A percentile compares a stretch with the other conserved stretches of the same genome.
Evolutionary conservation across 2,797 vertebrate genomes (phyloP).

Genomic region (Acridotheres tristis): DNA sequence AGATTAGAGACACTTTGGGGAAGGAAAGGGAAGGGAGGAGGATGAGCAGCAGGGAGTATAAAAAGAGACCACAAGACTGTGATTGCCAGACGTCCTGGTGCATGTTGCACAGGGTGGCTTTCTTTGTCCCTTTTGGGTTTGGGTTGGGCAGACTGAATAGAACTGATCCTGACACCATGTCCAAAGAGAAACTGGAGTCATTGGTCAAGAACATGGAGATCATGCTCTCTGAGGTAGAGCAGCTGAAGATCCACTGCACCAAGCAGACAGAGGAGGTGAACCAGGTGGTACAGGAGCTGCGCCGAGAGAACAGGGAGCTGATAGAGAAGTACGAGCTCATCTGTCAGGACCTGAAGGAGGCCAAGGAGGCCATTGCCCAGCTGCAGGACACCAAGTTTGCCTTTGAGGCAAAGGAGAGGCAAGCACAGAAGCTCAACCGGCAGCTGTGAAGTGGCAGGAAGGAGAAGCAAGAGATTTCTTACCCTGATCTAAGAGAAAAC

Average conservation of each 20-base stretch:
- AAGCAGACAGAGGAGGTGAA: slow-evolving; percentile 86
- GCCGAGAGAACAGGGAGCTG: slow-evolving; percentile 84
- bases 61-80: slow-evolving; percentile 30
- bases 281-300: slow-evolving; percentile 83
- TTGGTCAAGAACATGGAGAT: slow-evolving; percentile 89
- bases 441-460: slow-evolving; percentile 76
- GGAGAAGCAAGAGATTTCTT: not conserved
- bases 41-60: slow-evolving; percentile 46
- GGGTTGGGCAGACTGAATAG: slow-evolving; percentile 53
- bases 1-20: slow-evolving; percentile 42
- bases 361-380: slow-evolving; percentile 83
- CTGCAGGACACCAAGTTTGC: slow-evolving; percentile 84
- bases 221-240: slow-evolving; percentile 87
- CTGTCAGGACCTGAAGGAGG: slow-evolving; percentile 80
- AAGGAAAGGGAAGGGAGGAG: slow-evolving; percentile 59
- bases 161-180: slow-evolving; percentile 74
- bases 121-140: slow-evolving; percentile 69
- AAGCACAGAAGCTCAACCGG: slow-evolving; percentile 88
- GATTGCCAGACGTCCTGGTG: slow-evolving; percentile 15
- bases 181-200: slow-evolving; percentile 85
- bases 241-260: slow-evolving; percentile 85
- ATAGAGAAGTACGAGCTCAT: slow-evolving; percentile 84
- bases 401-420: slow-evolving; percentile 85
- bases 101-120: slow-evolving; percentile 69
- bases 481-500: not conserved